phyloP scores from a whole-genome alignment of 2,888 invertebrate species.

The Apotomis turbidana region DNA sequence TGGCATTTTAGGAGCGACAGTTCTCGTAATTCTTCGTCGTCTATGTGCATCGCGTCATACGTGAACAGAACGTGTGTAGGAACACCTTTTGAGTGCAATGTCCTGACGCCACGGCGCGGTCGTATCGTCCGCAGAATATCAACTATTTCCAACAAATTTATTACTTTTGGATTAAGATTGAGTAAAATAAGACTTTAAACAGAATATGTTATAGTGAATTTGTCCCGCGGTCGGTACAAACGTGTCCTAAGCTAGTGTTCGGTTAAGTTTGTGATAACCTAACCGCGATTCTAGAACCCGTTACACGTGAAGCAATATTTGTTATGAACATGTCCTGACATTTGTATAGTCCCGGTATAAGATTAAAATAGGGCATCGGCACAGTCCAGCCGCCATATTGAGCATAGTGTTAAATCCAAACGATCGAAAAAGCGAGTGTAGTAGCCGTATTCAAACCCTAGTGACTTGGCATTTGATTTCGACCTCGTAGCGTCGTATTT shows the following conservation, averaged over 20 bases:
- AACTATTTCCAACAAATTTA: not conserved
- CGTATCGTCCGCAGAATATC: not conserved
- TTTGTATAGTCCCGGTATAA: slow-evolving; percentile 38
- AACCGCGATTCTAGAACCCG: slow-evolving; percentile 22
- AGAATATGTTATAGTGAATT: not conserved
- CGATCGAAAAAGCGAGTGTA: not conserved
- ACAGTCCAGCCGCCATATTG: slow-evolving; percentile 18
- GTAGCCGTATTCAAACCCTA: not conserved
- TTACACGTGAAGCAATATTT: slow-evolving; percentile 37
- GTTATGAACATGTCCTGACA: slow-evolving; percentile 32
- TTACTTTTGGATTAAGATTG: not conserved
- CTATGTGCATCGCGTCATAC: slow-evolving; percentile 11
- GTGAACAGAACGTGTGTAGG: slow-evolving; percentile 24
- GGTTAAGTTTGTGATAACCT: slow-evolving; percentile 15
- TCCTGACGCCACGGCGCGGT: not conserved
- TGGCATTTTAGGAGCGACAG: slow-evolving; percentile 17
- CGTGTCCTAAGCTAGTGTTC: slow-evolving; percentile 6
- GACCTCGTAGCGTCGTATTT: not conserved
- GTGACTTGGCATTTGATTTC: not conserved
- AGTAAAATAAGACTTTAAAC: not conserved
- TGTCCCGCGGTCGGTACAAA: slow-evolving; percentile 1
- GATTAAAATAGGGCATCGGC: slow-evolving; percentile 23
- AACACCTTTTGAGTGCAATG: slow-evolving; percentile 25
- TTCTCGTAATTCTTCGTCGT: slow-evolving; percentile 11
- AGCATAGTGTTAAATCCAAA: no score